Evolutionary conservation across 1,140 invertebrate species (phyloP).

Genomic region (Portunus trituberculatus): DNA sequence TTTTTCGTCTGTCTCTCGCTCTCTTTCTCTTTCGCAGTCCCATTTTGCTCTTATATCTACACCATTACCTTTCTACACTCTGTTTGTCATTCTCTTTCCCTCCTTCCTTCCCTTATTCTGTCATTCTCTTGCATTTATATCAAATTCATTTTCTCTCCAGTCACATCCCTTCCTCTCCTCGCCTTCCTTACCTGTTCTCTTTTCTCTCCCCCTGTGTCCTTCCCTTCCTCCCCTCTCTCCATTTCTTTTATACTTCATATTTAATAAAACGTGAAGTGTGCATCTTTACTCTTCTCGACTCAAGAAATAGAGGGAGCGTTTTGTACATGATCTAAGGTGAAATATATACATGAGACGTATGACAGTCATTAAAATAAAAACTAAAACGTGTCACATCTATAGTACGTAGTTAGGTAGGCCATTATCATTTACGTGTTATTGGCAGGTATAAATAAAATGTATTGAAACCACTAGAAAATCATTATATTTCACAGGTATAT

Average conservation of each 20-base stretch:
- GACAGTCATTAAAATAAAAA: too few relatives aligned
- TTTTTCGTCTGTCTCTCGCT: neutral
- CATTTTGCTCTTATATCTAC: neutral
- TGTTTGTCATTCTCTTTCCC: slow-evolving; percentile 2
- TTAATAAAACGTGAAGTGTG: neutral
- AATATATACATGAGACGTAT: too few relatives aligned
- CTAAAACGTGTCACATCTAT: too few relatives aligned
- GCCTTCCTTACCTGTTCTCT: neutral
- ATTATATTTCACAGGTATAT: too few relatives aligned
- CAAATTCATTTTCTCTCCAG: neutral
- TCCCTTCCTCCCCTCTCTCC: neutral
- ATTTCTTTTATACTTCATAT: neutral
- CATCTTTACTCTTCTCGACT: too few relatives aligned
- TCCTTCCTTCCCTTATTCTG: neutral
- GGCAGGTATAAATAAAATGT: too few relatives aligned
- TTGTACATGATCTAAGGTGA: too few relatives aligned
- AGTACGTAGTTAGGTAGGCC: too few relatives aligned
- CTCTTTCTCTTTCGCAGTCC: too few relatives aligned
- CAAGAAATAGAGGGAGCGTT: too few relatives aligned
- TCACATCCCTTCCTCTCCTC: neutral
- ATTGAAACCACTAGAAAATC: too few relatives aligned
- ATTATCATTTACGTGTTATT: too few relatives aligned
- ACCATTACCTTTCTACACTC: slow-evolving; percentile 7
- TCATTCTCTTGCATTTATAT: slow-evolving; percentile 13
- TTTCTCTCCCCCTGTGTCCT: neutral